Evolutionary conservation across 1,140 invertebrate genomes (phyloP), one percentile per base, ranked within the genome.

Genomic region (Sycobia sp.): DNA sequence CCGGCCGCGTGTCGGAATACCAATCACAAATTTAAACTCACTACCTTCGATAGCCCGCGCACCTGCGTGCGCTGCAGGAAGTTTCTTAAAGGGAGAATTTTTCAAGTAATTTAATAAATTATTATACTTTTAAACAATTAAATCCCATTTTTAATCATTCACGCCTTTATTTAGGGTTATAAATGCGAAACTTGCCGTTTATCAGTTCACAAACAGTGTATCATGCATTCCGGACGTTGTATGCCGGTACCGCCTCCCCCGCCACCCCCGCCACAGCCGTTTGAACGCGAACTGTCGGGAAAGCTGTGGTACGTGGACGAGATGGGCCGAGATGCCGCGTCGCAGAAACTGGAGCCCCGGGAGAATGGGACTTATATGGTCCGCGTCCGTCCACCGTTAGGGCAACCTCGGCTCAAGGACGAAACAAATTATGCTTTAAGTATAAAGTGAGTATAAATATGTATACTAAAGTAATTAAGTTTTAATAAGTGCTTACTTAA

Each of bases 311-410:
- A 91, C 82, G 93, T 93, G 29, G 92, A 92, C 20, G 90, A 91
- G 81, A 94, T 96, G 92, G 90, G 91, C 16, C 84, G 95, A 62
- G 90, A 93, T 67, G 85, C 83, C 54, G 95, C 95, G 8, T 87
- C 90, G n/a, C 82, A 84, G 59, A 86, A 89, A 41, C 79, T 97
- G 34, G 90, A 94, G 76, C 82, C 86, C 41, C 85, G 93, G 39
- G 87, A 90, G 67, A 88, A 94, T 79, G 94, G 95, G 62, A 95
- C 95, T 2, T 97, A 93, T 82, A 85, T 97, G 72, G 84, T 98
- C 46, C 83, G 95, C 46, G 89, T 94, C 59, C 87, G 93, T 54
- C 90, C 91, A 25, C 10, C 62, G 3, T 84, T 86, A 56, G 83
- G 82, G 47, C 76, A 82, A 53, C 78, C 83, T 27, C 72, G 78